Conservation (phyloP, 2,888 invertebrate species). For the Clostera curtula region DNA sequence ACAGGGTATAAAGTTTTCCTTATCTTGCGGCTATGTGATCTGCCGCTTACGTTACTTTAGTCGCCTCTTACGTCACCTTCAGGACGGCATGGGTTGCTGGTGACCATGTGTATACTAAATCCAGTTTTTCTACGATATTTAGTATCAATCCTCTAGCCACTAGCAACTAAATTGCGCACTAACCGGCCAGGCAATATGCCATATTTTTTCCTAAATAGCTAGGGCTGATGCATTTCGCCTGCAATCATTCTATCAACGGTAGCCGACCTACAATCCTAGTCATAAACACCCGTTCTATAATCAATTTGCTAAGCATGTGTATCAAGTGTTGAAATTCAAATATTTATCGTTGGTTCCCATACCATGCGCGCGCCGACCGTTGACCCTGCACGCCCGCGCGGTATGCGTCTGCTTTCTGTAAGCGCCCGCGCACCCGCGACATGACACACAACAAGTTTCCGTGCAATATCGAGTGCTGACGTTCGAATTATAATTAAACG, state of each 20-base stretch:
- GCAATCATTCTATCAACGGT: slow-evolving; percentile 3
- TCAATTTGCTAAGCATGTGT: slow-evolving; percentile 71
- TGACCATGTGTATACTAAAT: too few relatives aligned
- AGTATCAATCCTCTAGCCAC: too few relatives aligned
- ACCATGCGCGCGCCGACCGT: slow-evolving; percentile 61
- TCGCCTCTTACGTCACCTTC: too few relatives aligned
- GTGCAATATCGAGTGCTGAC: slow-evolving; percentile 16
- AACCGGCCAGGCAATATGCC: neutral
- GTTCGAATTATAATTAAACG: too few relatives aligned
- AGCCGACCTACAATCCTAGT: slow-evolving; percentile 32
- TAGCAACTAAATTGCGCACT: too few relatives aligned
- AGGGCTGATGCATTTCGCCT: neutral
- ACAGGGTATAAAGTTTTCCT: too few relatives aligned
- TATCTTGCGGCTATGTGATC: too few relatives aligned
- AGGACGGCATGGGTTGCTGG: too few relatives aligned
- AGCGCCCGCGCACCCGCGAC: slow-evolving; percentile 37
- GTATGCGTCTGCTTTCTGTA: slow-evolving; percentile 54
- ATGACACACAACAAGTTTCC: slow-evolving; percentile 37
- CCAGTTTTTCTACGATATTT: too few relatives aligned
- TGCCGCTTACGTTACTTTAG: too few relatives aligned
- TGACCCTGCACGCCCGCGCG: slow-evolving; percentile 58
- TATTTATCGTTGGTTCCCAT: slow-evolving; percentile 71
- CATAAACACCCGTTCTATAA: slow-evolving; percentile 53
- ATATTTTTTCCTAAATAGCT: neutral
- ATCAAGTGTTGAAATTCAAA: slow-evolving; percentile 73